Conservation (phyloP, 1,140 invertebrate genomes). For the Leptopilina boulardi region DNA sequence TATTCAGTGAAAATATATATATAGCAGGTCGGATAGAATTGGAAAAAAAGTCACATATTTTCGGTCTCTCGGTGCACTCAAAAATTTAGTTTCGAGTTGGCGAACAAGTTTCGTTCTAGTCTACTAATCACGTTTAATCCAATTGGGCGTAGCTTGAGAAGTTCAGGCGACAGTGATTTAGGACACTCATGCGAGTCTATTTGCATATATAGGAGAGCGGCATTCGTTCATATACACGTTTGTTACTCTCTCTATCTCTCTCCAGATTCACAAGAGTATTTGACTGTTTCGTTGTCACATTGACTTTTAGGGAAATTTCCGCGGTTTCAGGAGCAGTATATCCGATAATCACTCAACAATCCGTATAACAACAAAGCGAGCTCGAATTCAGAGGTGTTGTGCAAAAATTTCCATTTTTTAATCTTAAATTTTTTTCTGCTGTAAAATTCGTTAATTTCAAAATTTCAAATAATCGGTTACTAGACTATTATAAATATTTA, state of each 20-base stretch:
- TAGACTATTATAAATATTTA: too few species aligned
- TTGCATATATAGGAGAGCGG: slow-evolving; percentile 18
- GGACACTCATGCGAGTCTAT: slow-evolving; percentile 14
- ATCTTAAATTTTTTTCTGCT: too few species aligned
- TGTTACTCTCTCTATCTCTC: slow-evolving; percentile 15
- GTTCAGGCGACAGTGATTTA: slow-evolving; percentile 32
- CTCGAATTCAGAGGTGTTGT: too few species aligned
- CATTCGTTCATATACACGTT: slow-evolving; percentile 18
- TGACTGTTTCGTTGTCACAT: not conserved
- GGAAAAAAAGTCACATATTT: slow-evolving; percentile 14
- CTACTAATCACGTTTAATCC: slow-evolving; percentile 32
- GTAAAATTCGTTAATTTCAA: too few species aligned
- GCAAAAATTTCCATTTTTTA: too few species aligned
- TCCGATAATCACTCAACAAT: not conserved
- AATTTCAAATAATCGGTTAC: too few species aligned
- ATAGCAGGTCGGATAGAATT: not conserved
- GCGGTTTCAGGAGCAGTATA: not conserved
- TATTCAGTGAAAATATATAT: too few species aligned
- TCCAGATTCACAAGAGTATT: slow-evolving; percentile 6
- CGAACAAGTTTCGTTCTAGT: slow-evolving; percentile 32
- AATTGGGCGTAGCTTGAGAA: slow-evolving; percentile 29
- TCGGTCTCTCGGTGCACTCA: not conserved
- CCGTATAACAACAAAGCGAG: not conserved
- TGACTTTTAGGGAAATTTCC: not conserved
- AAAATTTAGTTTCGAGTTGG: slow-evolving; percentile 25